These are phyloP conservation scores for Ceratosolen fusciceps DNA, from an alignment of 1,140 invertebrate species.

Conservation along the genomic window DNA sequence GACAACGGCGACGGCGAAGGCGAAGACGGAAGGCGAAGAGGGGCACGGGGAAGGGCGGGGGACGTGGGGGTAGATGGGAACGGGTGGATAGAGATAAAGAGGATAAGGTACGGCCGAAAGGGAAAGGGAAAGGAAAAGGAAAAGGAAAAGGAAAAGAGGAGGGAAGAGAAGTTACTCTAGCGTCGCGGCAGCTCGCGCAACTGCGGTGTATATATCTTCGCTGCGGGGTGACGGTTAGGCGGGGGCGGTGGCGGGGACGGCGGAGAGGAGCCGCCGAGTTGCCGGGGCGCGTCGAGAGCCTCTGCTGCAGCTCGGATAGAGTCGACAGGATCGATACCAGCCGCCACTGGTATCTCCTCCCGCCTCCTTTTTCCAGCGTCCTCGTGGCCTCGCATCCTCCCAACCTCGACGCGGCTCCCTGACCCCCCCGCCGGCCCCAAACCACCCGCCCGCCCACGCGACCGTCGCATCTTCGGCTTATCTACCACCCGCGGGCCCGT, in stretches of 20 bases:
- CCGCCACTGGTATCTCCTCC: slow-evolving; percentile 52
- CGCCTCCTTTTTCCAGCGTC: slow-evolving; percentile 50
- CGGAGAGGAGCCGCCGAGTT: slow-evolving; percentile 62
- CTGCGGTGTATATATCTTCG: slow-evolving; percentile 67
- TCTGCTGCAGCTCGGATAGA: slow-evolving; percentile 64
- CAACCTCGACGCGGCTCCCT: neutral
- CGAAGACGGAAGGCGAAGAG: slow-evolving; percentile 61
- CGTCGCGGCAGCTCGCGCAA: slow-evolving; percentile 52
- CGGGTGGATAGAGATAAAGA: neutral
- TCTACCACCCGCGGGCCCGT: neutral
- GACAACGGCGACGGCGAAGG: slow-evolving; percentile 53
- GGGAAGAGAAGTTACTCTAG: slow-evolving; percentile 41
- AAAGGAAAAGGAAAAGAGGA: slow-evolving; percentile 51
- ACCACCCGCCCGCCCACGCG: neutral
- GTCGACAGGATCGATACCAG: slow-evolving; percentile 68
- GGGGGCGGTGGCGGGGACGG: slow-evolving; percentile 58
- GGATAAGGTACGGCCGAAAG: neutral
- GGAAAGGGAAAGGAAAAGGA: slow-evolving; percentile 49
- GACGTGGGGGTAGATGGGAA: slow-evolving; percentile 56
- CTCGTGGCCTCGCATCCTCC: neutral
- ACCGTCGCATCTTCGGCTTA: neutral
- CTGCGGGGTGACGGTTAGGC: too few species aligned
- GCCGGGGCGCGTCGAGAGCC: slow-evolving; percentile 62
- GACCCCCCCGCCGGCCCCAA: neutral
- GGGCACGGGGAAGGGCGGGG: neutral